phyloP scores from a whole-genome alignment of 2,113 vertebrate genomes.

The Sigmodon hispidus region DNA sequence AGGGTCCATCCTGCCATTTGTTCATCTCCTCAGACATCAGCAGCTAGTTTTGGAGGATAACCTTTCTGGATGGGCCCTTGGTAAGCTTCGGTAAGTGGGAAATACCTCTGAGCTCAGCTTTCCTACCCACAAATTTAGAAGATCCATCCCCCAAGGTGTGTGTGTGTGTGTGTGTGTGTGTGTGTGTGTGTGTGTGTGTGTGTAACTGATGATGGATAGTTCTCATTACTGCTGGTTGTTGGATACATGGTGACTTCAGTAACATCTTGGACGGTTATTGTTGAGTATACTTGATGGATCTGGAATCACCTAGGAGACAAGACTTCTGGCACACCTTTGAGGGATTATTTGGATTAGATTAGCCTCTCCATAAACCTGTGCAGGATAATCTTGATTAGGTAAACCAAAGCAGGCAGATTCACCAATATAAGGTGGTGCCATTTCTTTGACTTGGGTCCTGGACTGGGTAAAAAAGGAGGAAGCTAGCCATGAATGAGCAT shows the following conservation, averaged over 20 bases:
- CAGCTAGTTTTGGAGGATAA: background rate
- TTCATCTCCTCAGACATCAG: background rate
- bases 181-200: background rate
- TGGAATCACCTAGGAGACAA: background rate
- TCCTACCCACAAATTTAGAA: background rate
- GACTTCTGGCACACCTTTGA: background rate
- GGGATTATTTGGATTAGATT: background rate
- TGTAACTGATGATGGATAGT: background rate
- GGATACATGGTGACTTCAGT: background rate
- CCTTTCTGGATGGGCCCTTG: background rate
- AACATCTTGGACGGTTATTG: background rate
- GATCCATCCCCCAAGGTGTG: background rate
- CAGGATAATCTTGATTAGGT: background rate
- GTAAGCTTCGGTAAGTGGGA: background rate
- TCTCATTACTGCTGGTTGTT: background rate
- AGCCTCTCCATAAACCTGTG: background rate
- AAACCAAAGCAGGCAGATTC: background rate
- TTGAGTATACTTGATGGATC: too few relatives aligned
- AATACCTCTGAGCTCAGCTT: background rate
- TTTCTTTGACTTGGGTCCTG: background rate
- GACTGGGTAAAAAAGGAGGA: background rate
- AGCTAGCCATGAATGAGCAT: background rate
- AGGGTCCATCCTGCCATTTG: background rate
- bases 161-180: background rate
- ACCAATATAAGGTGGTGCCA: background rate